Conservation (phyloP, 2,113 vertebrate genomes). For the Lontra canadensis region DNA sequence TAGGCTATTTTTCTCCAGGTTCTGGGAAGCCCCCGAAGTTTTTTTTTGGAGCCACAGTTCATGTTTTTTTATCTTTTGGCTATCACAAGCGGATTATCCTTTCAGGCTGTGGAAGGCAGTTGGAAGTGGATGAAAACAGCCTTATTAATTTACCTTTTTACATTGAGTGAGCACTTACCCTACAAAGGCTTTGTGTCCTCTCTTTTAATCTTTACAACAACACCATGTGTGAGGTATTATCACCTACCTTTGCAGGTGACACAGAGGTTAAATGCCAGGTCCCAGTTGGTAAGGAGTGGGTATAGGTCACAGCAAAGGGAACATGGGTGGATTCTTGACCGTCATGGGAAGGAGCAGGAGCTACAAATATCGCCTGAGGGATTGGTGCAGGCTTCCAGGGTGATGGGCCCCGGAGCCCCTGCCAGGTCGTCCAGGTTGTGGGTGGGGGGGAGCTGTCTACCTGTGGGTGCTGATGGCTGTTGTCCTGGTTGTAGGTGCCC, state of each 20-base stretch:
- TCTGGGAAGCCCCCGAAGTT: neutral
- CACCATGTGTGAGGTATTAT: neutral
- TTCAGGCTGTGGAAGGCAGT: neutral
- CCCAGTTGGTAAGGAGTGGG: neutral
- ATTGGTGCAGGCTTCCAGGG: neutral
- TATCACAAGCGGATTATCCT: neutral
- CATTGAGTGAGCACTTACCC: neutral
- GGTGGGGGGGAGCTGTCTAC: neutral
- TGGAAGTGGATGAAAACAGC: neutral
- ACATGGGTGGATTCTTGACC: neutral
- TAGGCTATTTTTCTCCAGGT: neutral
- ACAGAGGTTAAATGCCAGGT: neutral
- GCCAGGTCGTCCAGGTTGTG: neutral
- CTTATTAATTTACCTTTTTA: neutral
- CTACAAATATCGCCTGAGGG: accelerated
- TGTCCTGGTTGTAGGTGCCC: slow-evolving; percentile 86
- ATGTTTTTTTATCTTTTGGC: neutral
- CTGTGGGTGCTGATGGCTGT: neutral
- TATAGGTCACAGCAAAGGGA: neutral
- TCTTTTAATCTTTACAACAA: neutral
- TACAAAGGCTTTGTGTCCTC: neutral
- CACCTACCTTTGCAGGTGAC: neutral
- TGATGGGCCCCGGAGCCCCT: neutral
- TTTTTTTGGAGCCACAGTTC: neutral
- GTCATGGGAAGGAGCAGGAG: neutral